Base-by-base conservation (phyloP, 2,113 vertebrate genomes). In the Natator depressus region DNA sequence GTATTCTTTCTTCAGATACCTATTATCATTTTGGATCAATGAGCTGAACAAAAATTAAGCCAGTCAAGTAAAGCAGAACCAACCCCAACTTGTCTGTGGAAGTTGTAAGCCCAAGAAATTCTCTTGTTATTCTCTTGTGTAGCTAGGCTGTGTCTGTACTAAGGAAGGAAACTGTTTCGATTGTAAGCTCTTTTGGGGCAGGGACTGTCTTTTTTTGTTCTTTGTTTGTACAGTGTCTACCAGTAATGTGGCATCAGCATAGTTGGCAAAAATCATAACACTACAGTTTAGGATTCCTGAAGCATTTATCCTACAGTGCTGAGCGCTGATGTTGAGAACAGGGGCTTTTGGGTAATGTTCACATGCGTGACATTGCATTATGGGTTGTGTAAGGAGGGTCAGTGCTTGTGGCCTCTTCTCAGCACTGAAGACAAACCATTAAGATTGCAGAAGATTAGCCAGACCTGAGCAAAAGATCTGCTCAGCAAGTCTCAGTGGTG, bases 251-350 rank as follows among this genome's bases (percentile, higher is more conserved):
- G 80, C 93, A 93, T 88, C 82, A 82, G 25, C 2, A 0, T 84
- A 90, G 85, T 8, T 10, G 0, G 80, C 95, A 80, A 85, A 87
- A 25, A 38, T 76, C 54, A 54, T 82, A 11, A 90, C 87, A 17
- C 84, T 88, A 8, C 82, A 86, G 82, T 92, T 87, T 85, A 92
- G 82, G 86, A 89, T 94, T 94, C 87, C 85, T 92, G 95, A 87
- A 95, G 90, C 96, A 76, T 93, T 97, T 89, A 7, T 80, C 90
- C 94, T n/a, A 31, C 92, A 94, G 96, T 84, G 81, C 51, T 86
- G 94, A 93, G 85, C 95, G 38, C 89, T 91, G 84, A 72, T 79
- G 84, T 27, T 89, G 96, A 93, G 91, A 90, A 82, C 87, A 49
- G 87, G 80, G 84, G 22, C 46, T 59, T 79, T 59, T 80, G 94